Percentiles rank a stretch among this genome's conserved stretches.
Evolutionary conservation across 1,140 invertebrate genomes (phyloP).

Genomic region (Diuraphis noxia): DNA sequence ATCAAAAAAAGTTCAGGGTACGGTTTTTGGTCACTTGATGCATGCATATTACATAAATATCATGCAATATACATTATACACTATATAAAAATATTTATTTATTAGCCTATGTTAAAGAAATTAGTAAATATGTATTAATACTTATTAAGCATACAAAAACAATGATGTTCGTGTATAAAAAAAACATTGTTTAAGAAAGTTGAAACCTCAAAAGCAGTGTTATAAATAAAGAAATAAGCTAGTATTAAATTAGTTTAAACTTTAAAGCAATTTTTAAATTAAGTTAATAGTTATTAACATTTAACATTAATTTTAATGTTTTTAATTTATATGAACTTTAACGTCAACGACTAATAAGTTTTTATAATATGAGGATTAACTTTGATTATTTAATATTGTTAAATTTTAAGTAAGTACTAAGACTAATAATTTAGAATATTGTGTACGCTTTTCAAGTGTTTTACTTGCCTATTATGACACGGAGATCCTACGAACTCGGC

Average conservation of each 20-base stretch:
- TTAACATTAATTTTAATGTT: background rate
- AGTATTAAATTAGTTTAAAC: background rate
- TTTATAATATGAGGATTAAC: background rate
- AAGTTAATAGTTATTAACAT: background rate
- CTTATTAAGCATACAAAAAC: background rate
- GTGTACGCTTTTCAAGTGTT: background rate
- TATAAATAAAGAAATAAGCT: background rate
- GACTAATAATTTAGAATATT: background rate
- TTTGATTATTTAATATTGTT: background rate
- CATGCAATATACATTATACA: background rate
- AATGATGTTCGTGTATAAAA: background rate
- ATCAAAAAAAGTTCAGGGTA: background rate
- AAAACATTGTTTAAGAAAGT: background rate
- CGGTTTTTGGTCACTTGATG: background rate
- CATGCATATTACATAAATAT: background rate
- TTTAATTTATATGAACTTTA: background rate
- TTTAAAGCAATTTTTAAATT: background rate
- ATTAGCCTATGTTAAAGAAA: background rate
- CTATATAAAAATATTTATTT: background rate
- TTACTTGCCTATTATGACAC: slow-evolving; percentile 60
- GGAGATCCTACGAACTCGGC: slow-evolving; percentile 59
- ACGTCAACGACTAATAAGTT: background rate
- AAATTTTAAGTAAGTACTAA: background rate
- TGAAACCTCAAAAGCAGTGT: background rate
- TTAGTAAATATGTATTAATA: background rate